Conservation (phyloP, 2,113 vertebrate species). For the Pogona vitticeps region DNA sequence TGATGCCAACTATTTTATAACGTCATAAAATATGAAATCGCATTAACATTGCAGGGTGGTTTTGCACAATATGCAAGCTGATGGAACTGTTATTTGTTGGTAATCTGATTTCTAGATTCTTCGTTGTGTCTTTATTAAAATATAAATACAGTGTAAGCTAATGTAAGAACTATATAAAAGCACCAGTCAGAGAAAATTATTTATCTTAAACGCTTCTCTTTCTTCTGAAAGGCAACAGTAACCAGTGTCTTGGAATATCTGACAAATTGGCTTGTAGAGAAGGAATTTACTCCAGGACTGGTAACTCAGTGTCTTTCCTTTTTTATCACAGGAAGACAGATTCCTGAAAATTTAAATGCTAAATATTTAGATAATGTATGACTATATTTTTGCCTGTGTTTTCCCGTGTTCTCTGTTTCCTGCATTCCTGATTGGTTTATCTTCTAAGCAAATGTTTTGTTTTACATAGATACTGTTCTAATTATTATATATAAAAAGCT, state of each 20-base stretch:
- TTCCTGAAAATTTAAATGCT: neutral
- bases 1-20: neutral
- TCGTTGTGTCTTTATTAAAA: neutral
- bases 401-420: neutral
- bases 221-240: conserved; percentile 83
- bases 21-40: neutral
- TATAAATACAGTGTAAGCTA: neutral
- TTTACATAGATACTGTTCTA: neutral
- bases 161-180: neutral
- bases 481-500: neutral
- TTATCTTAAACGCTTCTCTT: conserved; percentile 28
- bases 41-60: neutral
- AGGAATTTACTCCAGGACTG: conserved; percentile 90
- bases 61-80: neutral
- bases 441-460: neutral
- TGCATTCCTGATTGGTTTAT: neutral
- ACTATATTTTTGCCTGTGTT: no score
- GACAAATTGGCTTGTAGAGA: conserved; percentile 91
- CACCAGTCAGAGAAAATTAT: neutral
- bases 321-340: conserved; percentile 12
- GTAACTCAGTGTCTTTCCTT: conserved; percentile 77
- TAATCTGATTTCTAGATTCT: neutral
- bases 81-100: neutral
- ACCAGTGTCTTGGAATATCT: conserved; percentile 90
- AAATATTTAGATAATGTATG: no score